Evolutionary conservation across 92 coral and sea anemone genomes (phyloP).

Genomic region (Siderastrea radians): DNA sequence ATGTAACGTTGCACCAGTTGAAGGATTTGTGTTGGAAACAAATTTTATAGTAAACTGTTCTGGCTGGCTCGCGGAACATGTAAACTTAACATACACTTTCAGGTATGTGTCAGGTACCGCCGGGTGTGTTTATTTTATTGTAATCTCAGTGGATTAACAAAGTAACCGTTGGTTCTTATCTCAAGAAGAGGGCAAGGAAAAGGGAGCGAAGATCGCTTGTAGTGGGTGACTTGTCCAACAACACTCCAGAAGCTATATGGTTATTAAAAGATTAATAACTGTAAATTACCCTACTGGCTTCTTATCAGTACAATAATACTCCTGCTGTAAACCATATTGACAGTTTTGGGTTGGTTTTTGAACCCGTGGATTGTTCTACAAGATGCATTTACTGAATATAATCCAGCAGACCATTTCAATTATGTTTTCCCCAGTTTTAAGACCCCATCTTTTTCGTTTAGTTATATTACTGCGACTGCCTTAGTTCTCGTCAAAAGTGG

Average conservation of each 20-base stretch:
- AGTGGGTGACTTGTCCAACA: too few species aligned
- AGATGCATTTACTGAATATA: too few species aligned
- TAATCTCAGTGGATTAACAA: background rate
- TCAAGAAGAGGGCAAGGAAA: too few species aligned
- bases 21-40: constrained; percentile 69
- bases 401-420: too few species aligned
- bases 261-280: background rate
- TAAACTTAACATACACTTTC: constrained; percentile 66
- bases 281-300: too few species aligned
- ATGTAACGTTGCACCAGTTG: constrained; percentile 52
- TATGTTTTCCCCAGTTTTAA: background rate
- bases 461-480: background rate
- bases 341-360: too few species aligned
- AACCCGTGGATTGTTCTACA: too few species aligned
- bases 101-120: constrained; percentile 20
- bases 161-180: too few species aligned
- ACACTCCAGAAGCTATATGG: background rate
- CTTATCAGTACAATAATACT: too few species aligned
- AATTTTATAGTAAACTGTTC: constrained; percentile 57
- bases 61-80: constrained; percentile 61
- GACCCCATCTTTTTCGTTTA: background rate
- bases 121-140: background rate
- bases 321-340: too few species aligned
- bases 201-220: too few species aligned
- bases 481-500: background rate